Base-by-base conservation (phyloP, 2,888 invertebrate species). In the Augochlorella aurata region DNA sequence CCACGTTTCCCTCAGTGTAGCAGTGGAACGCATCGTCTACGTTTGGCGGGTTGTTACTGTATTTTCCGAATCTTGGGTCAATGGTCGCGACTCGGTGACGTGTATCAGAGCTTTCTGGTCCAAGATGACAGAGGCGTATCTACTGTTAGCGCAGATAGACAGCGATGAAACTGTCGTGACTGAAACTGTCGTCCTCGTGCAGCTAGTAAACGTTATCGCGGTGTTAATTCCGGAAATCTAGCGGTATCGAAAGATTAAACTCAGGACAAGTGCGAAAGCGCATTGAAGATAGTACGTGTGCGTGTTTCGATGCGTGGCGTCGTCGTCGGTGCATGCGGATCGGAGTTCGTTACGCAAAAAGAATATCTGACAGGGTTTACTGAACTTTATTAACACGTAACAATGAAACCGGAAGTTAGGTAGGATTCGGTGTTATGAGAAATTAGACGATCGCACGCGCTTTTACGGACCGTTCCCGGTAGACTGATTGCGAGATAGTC, bases 371-470 rank as follows among this genome's bases (percentile, higher is more conserved):
- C 71, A 66, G 66, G 44, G 38, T 75, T 83, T 45, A 71, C 63
- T 74, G 73, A 78, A 71, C 58, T 82, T 82, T 83, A 77, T 72
- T 83, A 83, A 83, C 74, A 74, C 70, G 82, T 77, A 83, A 83
- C 70, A 83, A 71, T 74, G 47, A 74, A 71, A 78, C 71, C 68
- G 70, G 67, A 77, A 83, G 50, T 83, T 44, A 68, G 49, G 49
- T 73, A 67, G 82, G 71, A 72, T 29, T 52, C 50, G 58, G 44
- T 70, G 63, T 49, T 47, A 65, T 69, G 58, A 58, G 38, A 78
- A 69, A 73, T 67, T 21, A 66, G 38, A 76, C 47, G 45, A 72
- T 77, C 73, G 74, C 24, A 63, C 73, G 65, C 63, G 67, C 69
- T 69, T 54, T 77, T 71, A 79, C 80, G 70, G 83, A 58, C 70